Base-by-base conservation (phyloP, 2,113 vertebrate genomes). In the Athene noctua region DNA sequence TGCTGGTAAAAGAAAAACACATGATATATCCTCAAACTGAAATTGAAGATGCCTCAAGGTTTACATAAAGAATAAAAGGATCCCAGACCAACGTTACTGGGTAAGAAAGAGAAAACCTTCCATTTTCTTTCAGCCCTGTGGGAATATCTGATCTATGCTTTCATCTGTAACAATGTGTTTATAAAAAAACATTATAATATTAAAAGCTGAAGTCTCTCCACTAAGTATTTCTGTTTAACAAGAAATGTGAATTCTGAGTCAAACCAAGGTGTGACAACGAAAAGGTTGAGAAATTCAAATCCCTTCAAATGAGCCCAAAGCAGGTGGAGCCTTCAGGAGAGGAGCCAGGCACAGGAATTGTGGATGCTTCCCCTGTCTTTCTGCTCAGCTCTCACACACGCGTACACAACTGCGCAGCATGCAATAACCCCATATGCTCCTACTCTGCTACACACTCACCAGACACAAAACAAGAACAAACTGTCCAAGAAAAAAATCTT, bases 11-110 rank as follows among this genome's bases (percentile, higher is more conserved):
- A 96, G 65, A 84, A 96, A 95, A 94, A 91, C 91, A 96, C 18
- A 63, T 55, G 80, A 96, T 92, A 86, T 80, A 88, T 80, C 80
- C 93, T 93, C 73, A 75, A 49, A 81, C 72, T 81, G 95, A 96
- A 96, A 96, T 44, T 74, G 77, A 95, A 97, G 96, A 96, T 86
- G 61, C 67, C 90, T 68, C 68, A 86, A 78, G 86, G 93, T 83
- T 94, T 95, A 89, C 68, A 86, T 67, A 92, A 96, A 86, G 80
- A 88, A 80, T 66, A 82, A 88, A 95, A 88, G 27, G 47, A 90
- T 90, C 82, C 21, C 71, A 96, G 59, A 80, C 42, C 72, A 86
- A 57, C 0, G 5, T 80, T 80, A 83, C 51, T 38, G 34, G 46
- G 18, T 58, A 92, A 86, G 63, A 96, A 92, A 92, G 75, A 86